Evolutionary conservation across 1,140 invertebrate species (phyloP), one percentile per base, ranked within the genome.

Genomic region (Streblospio benedicti): DNA sequence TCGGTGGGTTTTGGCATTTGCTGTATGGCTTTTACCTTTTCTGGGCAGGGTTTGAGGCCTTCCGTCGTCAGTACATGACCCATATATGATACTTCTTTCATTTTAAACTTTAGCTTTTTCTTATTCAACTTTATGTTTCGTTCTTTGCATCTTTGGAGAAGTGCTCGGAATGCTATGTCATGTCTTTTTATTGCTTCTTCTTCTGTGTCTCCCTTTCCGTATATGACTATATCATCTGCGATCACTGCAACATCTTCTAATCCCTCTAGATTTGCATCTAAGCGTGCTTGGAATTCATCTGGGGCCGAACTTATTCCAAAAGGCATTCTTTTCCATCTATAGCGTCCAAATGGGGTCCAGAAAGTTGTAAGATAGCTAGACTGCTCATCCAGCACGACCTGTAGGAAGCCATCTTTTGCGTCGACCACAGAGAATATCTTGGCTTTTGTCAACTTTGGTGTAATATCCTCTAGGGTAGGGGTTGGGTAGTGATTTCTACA

Each of bases 161-260:
- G 20, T 18, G 20, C 3, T 18, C 20, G 30, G n/a, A 55, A 33
- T 14, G 18, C 16, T 12, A 16, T 32, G 20, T 51, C 44, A 31
- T 51, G 57, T 2, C 33, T 23, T 18, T 9, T 16, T n/a, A 28
- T 47, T 20, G 28, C 23, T 49, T 59, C 43, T 30, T 23, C 45
- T 35, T 56, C n/a, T 1, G 53, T 56, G 28, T 4, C 33, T 6
- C 53, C 33, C 20, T 18, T 38, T 23, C 53, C 44, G 9, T 35
- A 27, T n/a, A 59, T 50, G 5, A 51, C 12, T 18, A 51, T 32
- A 31, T 51, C 32, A 58, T 79, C 77, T 59, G 77, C 74, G 25
- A 77, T 64, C 58, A 68, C 71, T 6, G 71, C 63, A 31, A 76
- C 67, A 50, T 75, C 71, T 27, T 64, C 45, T 6, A 78, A 60